Base-by-base conservation (phyloP, 1,140 invertebrate species). In the Bombus huntii region DNA sequence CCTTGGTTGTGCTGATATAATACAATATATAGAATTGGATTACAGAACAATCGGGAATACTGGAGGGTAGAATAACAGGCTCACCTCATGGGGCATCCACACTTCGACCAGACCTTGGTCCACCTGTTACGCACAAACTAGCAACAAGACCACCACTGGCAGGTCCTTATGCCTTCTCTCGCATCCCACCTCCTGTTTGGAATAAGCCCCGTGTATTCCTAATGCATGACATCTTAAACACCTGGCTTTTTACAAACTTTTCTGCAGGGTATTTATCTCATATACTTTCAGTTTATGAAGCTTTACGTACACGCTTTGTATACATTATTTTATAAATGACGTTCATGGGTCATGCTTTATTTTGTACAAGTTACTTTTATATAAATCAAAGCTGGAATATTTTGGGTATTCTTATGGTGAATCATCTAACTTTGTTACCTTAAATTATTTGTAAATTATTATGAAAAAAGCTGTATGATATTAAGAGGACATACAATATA, bases 151-250 rank as follows among this genome's bases (percentile, higher is more conserved):
- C 98, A 47, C 98, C 98, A 22, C 95, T 97, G 88, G 98, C 97
- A 80, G 98, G 98, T 71, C 98, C 98, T 84, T 98, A 98, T 93
- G 98, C 98, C 74, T 98, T 98, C 96, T 98, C 98, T 92, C 96
- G 97, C 84, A 97, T 98, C 78, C 98, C 98, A 39, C 96, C 96
- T 87, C 97, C 97, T 66, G 97, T 97, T 83, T 97, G 97, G 97
- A 96, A 97, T 93, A 96, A 96, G 92, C 98, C 98, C 57, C 96
- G 97, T 88, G 96, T 98, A 90, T 98, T 97, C 95, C 96, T 98
- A 88, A 96, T 97, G 93, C 95, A 97, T 93, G 95, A 97, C 90
- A 96, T 97, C 66, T 97, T 96, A 87, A 96, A 97, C 89, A 98
- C 98, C 72, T 98, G 98, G 98, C 96, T 98, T 93, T 98, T 98